phyloP scores from a whole-genome alignment of 2,797 vertebrate genomes.

The Alfaro cultratus region DNA sequence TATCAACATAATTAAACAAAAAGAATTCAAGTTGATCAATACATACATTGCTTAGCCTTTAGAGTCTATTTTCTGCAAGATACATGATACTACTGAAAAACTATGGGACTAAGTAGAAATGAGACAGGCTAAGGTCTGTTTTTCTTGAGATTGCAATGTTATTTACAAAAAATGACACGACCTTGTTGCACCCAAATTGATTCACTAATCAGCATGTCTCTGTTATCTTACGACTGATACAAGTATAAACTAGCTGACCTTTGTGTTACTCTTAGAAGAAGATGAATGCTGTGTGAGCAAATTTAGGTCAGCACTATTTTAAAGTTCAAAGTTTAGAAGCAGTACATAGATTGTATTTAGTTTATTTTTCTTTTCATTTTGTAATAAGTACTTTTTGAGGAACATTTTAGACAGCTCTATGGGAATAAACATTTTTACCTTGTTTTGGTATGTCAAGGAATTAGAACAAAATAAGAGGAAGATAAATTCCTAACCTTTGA shows the following conservation, averaged over 20 bases:
- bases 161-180: slow-evolving; percentile 24
- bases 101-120: slow-evolving; percentile 21
- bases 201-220: slow-evolving; percentile 37
- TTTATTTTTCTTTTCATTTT: not conserved
- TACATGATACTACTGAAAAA: not conserved
- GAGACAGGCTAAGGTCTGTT: not conserved
- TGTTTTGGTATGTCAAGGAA: not conserved
- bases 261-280: not conserved
- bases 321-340: not conserved
- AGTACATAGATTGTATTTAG: not conserved
- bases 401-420: not conserved
- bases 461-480: not conserved
- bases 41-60: not conserved
- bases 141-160: slow-evolving; percentile 5
- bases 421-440: not conserved
- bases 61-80: not conserved
- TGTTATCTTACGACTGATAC: not conserved
- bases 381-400: not conserved
- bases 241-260: not conserved
- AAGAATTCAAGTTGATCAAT: not conserved
- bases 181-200: slow-evolving; percentile 11
- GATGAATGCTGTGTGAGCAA: not conserved
- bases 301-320: not conserved
- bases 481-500: not conserved
- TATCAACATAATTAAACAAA: not conserved